Base-by-base conservation (phyloP, 2,888 invertebrate species). In the Cataglyphis livida region DNA sequence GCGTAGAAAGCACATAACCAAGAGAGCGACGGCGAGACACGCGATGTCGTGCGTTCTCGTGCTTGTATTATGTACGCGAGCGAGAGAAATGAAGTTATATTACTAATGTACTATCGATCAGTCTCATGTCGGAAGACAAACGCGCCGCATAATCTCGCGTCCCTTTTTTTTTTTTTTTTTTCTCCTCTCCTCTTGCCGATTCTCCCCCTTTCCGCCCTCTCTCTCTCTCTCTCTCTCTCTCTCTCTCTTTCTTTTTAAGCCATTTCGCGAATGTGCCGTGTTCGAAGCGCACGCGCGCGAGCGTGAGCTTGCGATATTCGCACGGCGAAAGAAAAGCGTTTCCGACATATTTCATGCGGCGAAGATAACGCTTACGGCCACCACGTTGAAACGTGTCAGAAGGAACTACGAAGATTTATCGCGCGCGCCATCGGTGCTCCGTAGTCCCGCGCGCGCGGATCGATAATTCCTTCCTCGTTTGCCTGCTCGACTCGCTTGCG, bases 401-500 rank as follows among this genome's bases (percentile, higher is more conserved):
- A 89, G 88, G 87, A 88, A 88, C 84, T 88, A 88, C 85, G 90
- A 90, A 90, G 90, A 90, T 90, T 90, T 90, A 90, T 90, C 90
- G 87, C 68, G 86, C 65, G 62, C 88, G 86, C 89, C 81, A 90
- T 89, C 90, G 90, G 84, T 75, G 84, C 86, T 81, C 85, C 70
- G 81, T 35, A 76, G 65, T 83, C 66, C 78, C 82, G 62, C 70
- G 84, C 57, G 57, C 74, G 44, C 12, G 44, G 90, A 90, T 90
- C 90, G 90, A 90, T 90, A 90, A 90, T 88, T 88, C 84, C 86
- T 88, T 90, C 84, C 90, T 90, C 90, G 90, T 90, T 90, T 90
- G 88, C 90, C 87, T 59, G 89, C 90, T 88, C 87, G 61, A 86
- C 90, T 88, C 65, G 89, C 87, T 51, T 15, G 48, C 48, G 48